These are phyloP conservation scores for Lasioglossum marginatum DNA, from an alignment of 2,888 invertebrate genomes.

Conservation along the genomic window DNA sequence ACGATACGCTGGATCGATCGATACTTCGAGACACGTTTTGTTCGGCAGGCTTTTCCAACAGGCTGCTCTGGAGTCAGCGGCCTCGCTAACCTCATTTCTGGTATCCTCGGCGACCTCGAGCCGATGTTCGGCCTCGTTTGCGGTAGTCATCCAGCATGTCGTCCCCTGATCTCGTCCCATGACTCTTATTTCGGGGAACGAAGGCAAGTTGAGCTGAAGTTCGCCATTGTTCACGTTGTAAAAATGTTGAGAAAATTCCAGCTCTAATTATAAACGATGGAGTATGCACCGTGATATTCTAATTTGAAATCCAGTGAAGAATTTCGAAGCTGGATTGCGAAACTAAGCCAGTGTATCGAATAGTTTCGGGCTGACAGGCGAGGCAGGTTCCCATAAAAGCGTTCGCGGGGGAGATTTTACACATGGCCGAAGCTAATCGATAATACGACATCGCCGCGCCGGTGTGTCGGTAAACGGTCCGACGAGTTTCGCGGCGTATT, in stretches of 20 bases:
- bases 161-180: conserved; percentile 16
- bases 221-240: not conserved
- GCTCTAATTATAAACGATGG: not conserved
- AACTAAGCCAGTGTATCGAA: not conserved
- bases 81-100: conserved; percentile 72
- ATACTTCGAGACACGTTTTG: not conserved
- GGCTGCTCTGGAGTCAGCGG: conserved; percentile 28
- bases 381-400: conserved; percentile 27
- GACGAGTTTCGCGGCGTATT: conserved; percentile 22
- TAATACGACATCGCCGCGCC: conserved; percentile 52
- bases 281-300: not conserved
- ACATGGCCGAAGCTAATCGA: conserved; percentile 65
- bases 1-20: conserved; percentile 22
- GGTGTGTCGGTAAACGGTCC: conserved; percentile 54
- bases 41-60: conserved; percentile 64
- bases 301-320: not conserved
- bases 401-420: conserved; percentile 46
- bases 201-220: not conserved
- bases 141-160: conserved; percentile 29
- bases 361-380: not conserved
- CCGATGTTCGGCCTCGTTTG: conserved; percentile 74
- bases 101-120: conserved; percentile 68
- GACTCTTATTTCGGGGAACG: conserved; percentile 17
- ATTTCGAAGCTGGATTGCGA: not conserved
- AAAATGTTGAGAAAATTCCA: not conserved